Base-by-base conservation (phyloP, 2,113 vertebrate species). In the Nyctibius bracteatus region DNA sequence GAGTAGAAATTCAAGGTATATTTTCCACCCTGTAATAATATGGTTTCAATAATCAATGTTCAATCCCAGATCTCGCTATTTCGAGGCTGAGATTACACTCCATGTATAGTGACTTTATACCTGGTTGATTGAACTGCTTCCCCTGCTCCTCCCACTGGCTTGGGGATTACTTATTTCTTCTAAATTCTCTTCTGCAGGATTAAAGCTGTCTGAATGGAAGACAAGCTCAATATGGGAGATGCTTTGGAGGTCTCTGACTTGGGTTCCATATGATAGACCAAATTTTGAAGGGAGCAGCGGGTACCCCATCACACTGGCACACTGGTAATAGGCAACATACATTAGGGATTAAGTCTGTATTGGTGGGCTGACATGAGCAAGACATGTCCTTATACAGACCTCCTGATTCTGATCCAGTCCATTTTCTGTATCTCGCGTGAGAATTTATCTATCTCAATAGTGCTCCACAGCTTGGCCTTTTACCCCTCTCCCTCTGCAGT, bases 241-340 rank as follows among this genome's bases (percentile, higher is more conserved):
- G 37, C 24, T 78, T 52, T 49, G n/a, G 49, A 92, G 77, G 41
- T 44, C 82, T 79, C 72, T 43, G 18, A 9, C 44, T 83, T 65
- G 41, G 24, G 24, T 49, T 70, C 47, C 16, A 12, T 44, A 63
- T 27, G 13, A 44, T 24, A 59, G 63, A 21, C 22, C 24, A 47
- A 31, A 35, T 61, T 62, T 58, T 9, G 8, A 59, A 37, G n/a
- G 58, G 30, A 46, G 27, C 21, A 51, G 27, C 0, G 5, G 17
- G 62, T 35, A 37, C 11, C 28, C 39, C 19, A 19, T 28, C 19
- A 15, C 18, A 12, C 41, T 31, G 35, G 1, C 30, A 44, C 9
- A 47, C 0, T n/a, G 0, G 35, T 21, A 57, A 28, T 4, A 35
- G 23, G 49, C n/a, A 86, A 47, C 9, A 8, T 5, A 13, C 1